Evolutionary conservation across 2,797 vertebrate genomes (phyloP), one percentile per base, ranked within the genome.

Genomic region (Melanotaenia parkinsoni): DNA sequence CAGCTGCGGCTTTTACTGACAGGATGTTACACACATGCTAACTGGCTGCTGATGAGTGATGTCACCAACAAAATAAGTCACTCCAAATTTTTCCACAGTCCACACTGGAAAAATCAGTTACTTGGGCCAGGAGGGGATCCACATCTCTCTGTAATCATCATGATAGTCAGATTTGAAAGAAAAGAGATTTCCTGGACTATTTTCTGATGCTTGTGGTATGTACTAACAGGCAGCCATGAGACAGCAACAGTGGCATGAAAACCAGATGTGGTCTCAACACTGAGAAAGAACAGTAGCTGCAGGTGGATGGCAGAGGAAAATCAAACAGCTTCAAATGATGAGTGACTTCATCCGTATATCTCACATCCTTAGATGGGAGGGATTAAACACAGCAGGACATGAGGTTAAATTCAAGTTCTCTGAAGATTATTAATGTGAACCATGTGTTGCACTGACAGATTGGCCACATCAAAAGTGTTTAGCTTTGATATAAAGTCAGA

Each of bases 211-310:
- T 85, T 3, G 74, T 80, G 83, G 81, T 86, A 78, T 74, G 77
- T 54, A 84, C 65, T 74, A 73, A 63, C 67, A 76, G 83, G 65
- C 56, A 61, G 78, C 79, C 70, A 33, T 64, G 64, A 83, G 82
- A 69, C 73, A 63, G 59, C 14, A 66, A 77, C 57, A 77, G 24
- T 2, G 1, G 43, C 81, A 82, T 65, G 58, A 73, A 67, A 84
- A 75, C 74, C 84, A 87, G 80, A 85, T 86, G 85, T 86, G 72
- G 11, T 13, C 28, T 5, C 0, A 0, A 11, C 43, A 68, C 79
- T 82, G 76, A 71, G 58, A 65, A 76, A 54, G 67, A 83, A 62
- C 87, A 73, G 85, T 86, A 84, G 86, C 87, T 69, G 69, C 83
- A 87, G 80, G 83, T 86, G 86, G 86, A 85, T 24, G 32, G 53